A percentile compares a stretch with the other conserved stretches of the same genome.
Conservation (phyloP, 2,113 vertebrate genomes). For the Notiomystis cincta region DNA sequence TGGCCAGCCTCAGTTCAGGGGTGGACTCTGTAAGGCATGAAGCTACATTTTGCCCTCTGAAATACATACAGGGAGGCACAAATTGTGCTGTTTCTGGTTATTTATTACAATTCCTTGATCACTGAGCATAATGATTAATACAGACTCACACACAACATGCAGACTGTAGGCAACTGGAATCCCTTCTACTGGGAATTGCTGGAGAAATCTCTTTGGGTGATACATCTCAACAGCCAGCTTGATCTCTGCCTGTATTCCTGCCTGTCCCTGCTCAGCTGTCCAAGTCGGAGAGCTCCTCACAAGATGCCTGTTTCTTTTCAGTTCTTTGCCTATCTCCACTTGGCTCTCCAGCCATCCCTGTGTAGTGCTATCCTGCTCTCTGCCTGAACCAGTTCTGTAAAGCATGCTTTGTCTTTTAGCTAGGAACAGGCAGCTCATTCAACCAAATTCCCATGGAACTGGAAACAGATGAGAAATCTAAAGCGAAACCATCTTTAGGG, state of each 20-base stretch:
- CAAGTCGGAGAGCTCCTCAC: background rate
- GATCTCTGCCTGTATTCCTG: background rate
- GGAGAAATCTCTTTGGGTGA: background rate
- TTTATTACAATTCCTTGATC: conserved; percentile 14
- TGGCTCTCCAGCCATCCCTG: background rate
- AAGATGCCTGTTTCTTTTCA: background rate
- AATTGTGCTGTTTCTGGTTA: background rate
- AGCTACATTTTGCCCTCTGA: background rate
- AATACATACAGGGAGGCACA: background rate
- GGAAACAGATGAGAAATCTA: background rate
- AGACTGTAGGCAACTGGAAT: background rate
- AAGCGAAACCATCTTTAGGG: background rate
- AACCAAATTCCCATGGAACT: background rate
- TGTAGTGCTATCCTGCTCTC: background rate
- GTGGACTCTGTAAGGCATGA: background rate
- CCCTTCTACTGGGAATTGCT: background rate
- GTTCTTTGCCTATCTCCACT: background rate
- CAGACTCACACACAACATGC: background rate
- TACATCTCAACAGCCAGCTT: background rate
- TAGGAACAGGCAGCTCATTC: background rate
- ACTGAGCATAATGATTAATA: background rate
- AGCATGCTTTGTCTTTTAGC: background rate
- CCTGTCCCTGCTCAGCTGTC: background rate
- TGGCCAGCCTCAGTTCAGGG: background rate
- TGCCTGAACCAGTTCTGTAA: background rate